These are phyloP conservation scores for Eptesicus fuscus DNA, from an alignment of 2,113 vertebrate genomes.

Conservation along the genomic window DNA sequence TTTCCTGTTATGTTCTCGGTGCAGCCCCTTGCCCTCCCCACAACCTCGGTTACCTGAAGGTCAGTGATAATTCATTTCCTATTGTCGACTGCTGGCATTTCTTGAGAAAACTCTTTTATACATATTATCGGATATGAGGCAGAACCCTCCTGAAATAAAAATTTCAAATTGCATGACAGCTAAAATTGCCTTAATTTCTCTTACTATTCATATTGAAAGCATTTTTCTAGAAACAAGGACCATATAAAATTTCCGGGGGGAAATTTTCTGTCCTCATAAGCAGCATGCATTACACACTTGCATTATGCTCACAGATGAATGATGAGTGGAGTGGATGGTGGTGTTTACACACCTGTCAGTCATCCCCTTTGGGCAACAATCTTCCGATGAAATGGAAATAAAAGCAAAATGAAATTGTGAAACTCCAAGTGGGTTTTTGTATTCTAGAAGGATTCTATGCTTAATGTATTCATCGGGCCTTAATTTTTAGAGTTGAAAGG, in stretches of 20 bases:
- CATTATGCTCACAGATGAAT: neutral
- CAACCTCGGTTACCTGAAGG: neutral
- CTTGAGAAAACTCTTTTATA: neutral
- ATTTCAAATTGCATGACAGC: neutral
- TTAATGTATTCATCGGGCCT: neutral
- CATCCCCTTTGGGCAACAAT: neutral
- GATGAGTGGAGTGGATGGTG: neutral
- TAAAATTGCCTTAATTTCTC: neutral
- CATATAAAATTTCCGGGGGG: neutral
- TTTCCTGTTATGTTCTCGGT: neutral
- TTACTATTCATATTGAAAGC: neutral
- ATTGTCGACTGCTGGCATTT: neutral
- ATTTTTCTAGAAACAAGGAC: neutral
- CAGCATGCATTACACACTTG: neutral
- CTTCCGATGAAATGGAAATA: neutral
- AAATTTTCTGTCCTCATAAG: neutral
- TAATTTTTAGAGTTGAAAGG: neutral
- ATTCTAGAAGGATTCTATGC: neutral
- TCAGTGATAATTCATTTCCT: neutral
- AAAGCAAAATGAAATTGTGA: neutral
- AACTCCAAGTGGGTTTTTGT: neutral
- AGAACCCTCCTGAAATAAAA: conserved; percentile 21
- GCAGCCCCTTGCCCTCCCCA: fast-evolving
- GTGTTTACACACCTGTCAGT: neutral
- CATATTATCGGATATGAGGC: neutral